Evolutionary conservation across 2,113 vertebrate genomes (phyloP).

Genomic region (Silurus meridionalis): DNA sequence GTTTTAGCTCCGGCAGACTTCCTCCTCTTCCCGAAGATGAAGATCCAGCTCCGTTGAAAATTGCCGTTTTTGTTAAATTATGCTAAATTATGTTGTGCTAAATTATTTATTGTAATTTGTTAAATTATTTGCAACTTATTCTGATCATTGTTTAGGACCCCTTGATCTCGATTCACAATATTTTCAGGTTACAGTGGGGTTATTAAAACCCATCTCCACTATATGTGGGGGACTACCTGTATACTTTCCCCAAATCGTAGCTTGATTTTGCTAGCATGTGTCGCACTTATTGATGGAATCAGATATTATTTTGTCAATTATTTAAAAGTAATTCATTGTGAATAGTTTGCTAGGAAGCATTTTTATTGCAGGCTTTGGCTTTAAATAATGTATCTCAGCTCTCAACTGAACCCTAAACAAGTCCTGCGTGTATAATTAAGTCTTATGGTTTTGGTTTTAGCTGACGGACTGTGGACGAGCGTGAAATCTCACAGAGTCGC

Average conservation of each 20-base stretch:
- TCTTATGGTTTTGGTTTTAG: constrained; percentile 45
- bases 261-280: background rate
- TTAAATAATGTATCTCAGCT: background rate
- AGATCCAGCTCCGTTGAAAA: too few species aligned
- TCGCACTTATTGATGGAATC: background rate
- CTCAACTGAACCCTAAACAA: constrained; percentile 1
- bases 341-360: background rate
- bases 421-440: constrained; percentile 37
- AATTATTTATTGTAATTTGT: too few species aligned
- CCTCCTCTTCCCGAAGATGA: too few species aligned
- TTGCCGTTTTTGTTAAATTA: too few species aligned
- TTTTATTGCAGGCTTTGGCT: background rate
- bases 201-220: too few species aligned
- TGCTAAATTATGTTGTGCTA: too few species aligned
- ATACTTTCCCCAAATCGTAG: background rate
- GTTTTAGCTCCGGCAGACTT: too few species aligned
- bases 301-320: background rate
- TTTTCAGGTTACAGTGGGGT: too few species aligned
- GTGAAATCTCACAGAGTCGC: constrained; percentile 6
- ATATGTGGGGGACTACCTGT: too few species aligned
- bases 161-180: too few species aligned
- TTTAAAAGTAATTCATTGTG: background rate
- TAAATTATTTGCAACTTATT: too few species aligned
- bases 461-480: constrained; percentile 12
- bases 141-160: too few species aligned